Percentiles rank a stretch among this genome's conserved stretches.
Evolutionary conservation across 2,888 invertebrate species (phyloP).

Genomic region (Drosophila longiperda): DNA sequence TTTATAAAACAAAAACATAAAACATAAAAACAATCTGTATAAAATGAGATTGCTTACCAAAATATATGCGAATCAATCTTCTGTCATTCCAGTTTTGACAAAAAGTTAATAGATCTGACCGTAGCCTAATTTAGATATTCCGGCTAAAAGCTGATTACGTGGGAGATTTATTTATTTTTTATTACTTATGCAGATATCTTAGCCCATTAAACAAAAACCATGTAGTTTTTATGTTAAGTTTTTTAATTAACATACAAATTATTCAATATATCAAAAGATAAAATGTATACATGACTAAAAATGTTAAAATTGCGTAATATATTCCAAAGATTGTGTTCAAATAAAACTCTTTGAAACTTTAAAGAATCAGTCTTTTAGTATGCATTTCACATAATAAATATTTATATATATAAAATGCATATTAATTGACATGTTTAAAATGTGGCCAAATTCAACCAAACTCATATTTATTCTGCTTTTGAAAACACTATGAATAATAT

Average conservation of each 20-base stretch:
- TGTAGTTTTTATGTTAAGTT: background rate
- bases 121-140: background rate
- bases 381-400: background rate
- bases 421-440: too few species aligned
- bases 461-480: too few species aligned
- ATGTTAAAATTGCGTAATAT: background rate
- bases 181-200: background rate
- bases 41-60: background rate
- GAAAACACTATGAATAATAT: background rate
- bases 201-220: background rate
- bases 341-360: background rate
- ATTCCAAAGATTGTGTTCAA: background rate
- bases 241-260: background rate
- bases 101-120: background rate
- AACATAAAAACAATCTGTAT: background rate
- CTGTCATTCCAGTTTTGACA: too few species aligned
- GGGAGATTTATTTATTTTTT: background rate
- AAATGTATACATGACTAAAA: background rate
- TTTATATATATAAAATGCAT: background rate
- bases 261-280: background rate
- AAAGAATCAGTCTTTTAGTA: background rate
- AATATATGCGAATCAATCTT: too few species aligned
- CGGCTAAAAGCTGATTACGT: background rate
- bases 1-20: background rate
- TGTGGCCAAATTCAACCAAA: too few species aligned